A percentile compares a stretch with the other conserved stretches of the same genome.
phyloP scores from a whole-genome alignment of 2,888 invertebrate genomes.

The Ectobius pallidus region DNA sequence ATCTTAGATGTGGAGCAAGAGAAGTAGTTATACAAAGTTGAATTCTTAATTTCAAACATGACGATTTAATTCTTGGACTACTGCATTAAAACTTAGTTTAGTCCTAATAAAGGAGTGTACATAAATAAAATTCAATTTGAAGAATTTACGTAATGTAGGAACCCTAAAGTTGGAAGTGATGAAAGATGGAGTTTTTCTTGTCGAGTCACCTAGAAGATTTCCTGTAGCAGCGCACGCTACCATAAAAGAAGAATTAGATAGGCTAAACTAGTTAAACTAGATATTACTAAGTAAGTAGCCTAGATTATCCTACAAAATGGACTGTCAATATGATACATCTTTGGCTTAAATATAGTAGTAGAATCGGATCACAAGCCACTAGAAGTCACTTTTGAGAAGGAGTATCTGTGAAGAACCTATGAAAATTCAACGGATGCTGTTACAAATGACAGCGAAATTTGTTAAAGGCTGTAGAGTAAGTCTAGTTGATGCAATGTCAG shows the following conservation, averaged over 20 bases:
- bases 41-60: no score
- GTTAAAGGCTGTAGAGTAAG: not conserved
- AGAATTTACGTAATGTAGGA: not conserved
- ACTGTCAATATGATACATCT: not conserved
- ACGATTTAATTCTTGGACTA: no score
- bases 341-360: not conserved
- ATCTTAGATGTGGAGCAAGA: no score
- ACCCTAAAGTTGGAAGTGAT: not conserved
- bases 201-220: not conserved
- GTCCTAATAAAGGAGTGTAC: no score
- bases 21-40: no score
- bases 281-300: not conserved
- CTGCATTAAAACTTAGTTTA: no score
- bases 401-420: not conserved
- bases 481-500: not conserved
- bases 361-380: not conserved
- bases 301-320: not conserved
- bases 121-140: not conserved
- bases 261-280: not conserved
- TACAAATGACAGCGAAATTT: not conserved
- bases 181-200: not conserved
- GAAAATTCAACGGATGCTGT: not conserved
- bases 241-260: not conserved
- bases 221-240: not conserved
- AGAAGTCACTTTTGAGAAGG: not conserved